phyloP scores from a whole-genome alignment of 2,888 invertebrate species.

The Lamellibrachia satsuma region DNA sequence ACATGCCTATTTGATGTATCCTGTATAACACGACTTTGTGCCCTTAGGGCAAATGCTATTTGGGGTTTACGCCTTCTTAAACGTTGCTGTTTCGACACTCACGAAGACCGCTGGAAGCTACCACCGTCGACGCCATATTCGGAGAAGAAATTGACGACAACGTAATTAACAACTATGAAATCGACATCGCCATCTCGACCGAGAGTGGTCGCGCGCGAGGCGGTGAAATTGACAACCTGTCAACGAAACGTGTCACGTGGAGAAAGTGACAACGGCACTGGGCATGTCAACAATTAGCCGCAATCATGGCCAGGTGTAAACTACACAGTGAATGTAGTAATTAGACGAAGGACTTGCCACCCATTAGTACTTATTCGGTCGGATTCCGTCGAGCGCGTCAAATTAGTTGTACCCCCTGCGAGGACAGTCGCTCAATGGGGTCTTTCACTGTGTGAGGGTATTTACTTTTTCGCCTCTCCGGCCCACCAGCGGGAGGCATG shows the following conservation, averaged over 20 bases:
- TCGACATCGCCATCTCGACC: background rate
- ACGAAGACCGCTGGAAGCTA: background rate
- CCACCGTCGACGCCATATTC: background rate
- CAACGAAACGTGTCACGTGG: background rate
- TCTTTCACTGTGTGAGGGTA: background rate
- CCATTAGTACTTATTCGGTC: background rate
- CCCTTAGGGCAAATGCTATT: background rate
- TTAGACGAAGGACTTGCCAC: slow-evolving; percentile 1
- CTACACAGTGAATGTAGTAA: background rate
- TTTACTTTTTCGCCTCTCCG: slow-evolving; percentile 5
- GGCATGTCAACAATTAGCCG: slow-evolving; percentile 3
- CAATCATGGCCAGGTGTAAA: background rate
- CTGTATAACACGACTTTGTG: background rate
- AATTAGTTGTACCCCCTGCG: background rate
- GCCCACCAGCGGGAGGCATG: background rate
- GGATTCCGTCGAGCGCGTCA: slow-evolving; percentile 5
- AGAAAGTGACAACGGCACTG: background rate
- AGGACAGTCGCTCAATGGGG: background rate
- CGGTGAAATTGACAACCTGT: background rate
- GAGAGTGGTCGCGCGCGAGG: background rate
- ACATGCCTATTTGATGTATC: too few relatives aligned
- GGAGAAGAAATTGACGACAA: background rate
- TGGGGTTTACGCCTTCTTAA: too few relatives aligned
- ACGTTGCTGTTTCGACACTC: background rate
- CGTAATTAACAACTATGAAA: background rate